These are phyloP conservation scores for Dynastes hyllus DNA, from an alignment of 2,888 invertebrate species.

Conservation along the genomic window DNA sequence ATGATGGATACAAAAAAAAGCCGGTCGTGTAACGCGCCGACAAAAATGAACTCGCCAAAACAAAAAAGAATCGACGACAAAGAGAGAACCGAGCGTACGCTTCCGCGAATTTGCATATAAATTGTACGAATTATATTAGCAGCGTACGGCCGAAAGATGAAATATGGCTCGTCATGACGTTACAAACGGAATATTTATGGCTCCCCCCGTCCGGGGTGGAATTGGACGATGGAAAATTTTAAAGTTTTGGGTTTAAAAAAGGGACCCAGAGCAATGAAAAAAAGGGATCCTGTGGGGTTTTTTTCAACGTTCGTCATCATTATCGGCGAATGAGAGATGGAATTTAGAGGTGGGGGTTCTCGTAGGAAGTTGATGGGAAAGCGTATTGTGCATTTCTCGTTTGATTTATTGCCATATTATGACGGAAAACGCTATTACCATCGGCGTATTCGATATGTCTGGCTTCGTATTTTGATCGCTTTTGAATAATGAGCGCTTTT, in stretches of 20 bases:
- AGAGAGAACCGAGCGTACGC: slow-evolving; percentile 13
- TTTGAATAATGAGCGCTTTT: background rate
- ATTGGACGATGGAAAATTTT: slow-evolving; percentile 39
- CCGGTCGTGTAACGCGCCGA: too few relatives aligned
- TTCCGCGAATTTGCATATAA: slow-evolving; percentile 50
- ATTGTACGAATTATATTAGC: slow-evolving; percentile 47
- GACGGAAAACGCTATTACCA: slow-evolving; percentile 4
- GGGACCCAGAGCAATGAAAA: too few relatives aligned
- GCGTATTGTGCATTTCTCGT: slow-evolving; percentile 12
- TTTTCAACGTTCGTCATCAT: slow-evolving; percentile 23
- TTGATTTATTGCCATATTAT: slow-evolving; percentile 19
- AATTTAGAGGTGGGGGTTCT: background rate
- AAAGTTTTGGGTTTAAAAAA: too few relatives aligned
- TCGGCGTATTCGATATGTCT: background rate
- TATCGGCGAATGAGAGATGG: background rate
- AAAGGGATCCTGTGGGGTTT: too few relatives aligned
- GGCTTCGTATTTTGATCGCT: background rate
- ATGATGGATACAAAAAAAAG: too few relatives aligned
- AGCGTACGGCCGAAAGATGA: slow-evolving; percentile 34
- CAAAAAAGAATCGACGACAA: background rate
- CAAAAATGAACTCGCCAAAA: background rate
- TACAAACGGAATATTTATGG: slow-evolving; percentile 9
- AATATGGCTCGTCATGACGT: slow-evolving; percentile 44
- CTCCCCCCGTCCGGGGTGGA: too few relatives aligned
- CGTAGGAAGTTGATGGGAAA: background rate